phyloP scores from a whole-genome alignment of 2,888 invertebrate species.

The Amblyjoppa fuscipennis region DNA sequence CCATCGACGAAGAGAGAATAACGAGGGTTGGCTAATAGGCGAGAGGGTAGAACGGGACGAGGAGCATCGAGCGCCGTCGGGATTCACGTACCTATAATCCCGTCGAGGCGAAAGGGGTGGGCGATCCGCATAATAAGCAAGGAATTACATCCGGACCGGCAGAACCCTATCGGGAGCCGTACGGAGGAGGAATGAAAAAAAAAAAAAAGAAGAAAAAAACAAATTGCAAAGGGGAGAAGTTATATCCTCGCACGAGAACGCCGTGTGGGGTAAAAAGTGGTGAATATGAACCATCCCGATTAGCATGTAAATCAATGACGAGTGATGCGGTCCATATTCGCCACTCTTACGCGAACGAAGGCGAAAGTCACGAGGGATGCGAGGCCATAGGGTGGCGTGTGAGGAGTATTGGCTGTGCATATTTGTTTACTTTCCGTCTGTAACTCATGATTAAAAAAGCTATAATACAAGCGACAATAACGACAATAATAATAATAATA shows the following conservation, averaged over 20 bases:
- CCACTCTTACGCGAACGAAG: slow-evolving; percentile 33
- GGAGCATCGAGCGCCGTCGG: slow-evolving; percentile 37
- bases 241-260: slow-evolving; percentile 27
- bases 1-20: slow-evolving; percentile 15
- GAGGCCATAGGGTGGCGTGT: background rate
- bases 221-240: slow-evolving; percentile 64
- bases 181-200: slow-evolving; percentile 32
- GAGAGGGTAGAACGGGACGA: slow-evolving; percentile 14
- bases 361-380: slow-evolving; percentile 38
- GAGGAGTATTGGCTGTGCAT: slow-evolving; percentile 9
- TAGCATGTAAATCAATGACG: background rate
- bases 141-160: slow-evolving; percentile 65
- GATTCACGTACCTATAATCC: slow-evolving; percentile 48
- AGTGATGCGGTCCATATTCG: too few species aligned
- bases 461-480: too few species aligned
- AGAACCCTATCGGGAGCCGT: slow-evolving; percentile 55
- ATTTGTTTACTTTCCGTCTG: background rate
- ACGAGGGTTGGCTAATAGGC: slow-evolving; percentile 34
- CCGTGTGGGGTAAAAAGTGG: background rate
- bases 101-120: slow-evolving; percentile 41
- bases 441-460: background rate
- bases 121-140: slow-evolving; percentile 64
- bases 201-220: background rate
- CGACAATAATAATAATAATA: too few species aligned
- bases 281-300: background rate